Evolutionary conservation across 2,113 vertebrate species (phyloP).

Genomic region (Montifringilla adamsi): DNA sequence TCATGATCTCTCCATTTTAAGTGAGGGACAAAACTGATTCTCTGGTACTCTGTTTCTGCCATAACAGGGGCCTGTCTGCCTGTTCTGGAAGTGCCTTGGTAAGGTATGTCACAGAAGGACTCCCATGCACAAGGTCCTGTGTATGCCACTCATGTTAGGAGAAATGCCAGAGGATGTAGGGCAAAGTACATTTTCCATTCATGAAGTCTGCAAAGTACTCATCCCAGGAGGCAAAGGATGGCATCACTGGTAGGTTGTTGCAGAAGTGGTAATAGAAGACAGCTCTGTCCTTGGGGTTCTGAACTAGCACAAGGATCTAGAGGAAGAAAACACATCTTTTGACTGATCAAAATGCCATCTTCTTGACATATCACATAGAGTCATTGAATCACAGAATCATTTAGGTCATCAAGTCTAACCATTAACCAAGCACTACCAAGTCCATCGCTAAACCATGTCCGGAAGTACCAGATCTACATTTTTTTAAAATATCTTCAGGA

Average conservation of each 20-base stretch:
- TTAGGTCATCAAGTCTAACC: neutral
- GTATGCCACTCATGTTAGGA: neutral
- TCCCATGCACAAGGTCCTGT: neutral
- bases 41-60: neutral
- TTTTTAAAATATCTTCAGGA: neutral
- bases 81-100: neutral
- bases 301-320: constrained; percentile 46
- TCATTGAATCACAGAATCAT: neutral
- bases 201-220: constrained; percentile 46
- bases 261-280: constrained; percentile 53
- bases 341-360: neutral
- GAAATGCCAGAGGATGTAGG: neutral
- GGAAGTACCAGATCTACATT: neutral
- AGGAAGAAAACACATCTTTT: neutral
- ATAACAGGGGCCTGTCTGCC: neutral
- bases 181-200: constrained; percentile 36
- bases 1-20: neutral
- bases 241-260: neutral
- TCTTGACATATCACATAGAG: neutral
- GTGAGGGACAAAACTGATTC: neutral
- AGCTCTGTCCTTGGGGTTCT: constrained; percentile 36
- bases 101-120: neutral
- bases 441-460: neutral
- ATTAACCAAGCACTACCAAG: neutral
- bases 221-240: neutral